Conservation (phyloP, 2,888 invertebrate species). For the Xestia sexstrigata region DNA sequence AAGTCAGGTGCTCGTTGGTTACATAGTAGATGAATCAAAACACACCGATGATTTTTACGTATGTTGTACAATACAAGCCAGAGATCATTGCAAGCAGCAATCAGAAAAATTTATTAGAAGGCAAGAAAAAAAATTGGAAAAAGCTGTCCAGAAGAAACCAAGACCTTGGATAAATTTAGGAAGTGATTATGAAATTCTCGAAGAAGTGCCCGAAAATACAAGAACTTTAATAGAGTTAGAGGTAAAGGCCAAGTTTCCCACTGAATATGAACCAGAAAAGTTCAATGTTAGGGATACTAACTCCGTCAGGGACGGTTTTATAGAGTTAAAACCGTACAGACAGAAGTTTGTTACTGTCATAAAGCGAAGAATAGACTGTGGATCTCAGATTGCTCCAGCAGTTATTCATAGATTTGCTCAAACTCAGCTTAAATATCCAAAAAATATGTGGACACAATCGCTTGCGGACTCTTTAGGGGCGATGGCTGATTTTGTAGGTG, state of each 20-base stretch:
- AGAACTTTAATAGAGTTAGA: constrained; percentile 92
- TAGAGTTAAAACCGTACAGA: constrained; percentile 91
- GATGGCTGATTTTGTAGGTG: constrained; percentile 75
- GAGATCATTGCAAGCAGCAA: constrained; percentile 89
- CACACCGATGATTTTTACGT: constrained; percentile 93
- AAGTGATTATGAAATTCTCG: constrained; percentile 92
- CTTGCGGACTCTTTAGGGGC: constrained; percentile 82
- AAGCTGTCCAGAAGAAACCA: constrained; percentile 90
- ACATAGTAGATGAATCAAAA: constrained; percentile 91
- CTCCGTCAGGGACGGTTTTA: constrained; percentile 92
- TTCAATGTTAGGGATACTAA: constrained; percentile 90
- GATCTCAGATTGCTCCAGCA: constrained; percentile 91
- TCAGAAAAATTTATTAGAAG: constrained; percentile 89
- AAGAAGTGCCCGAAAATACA: constrained; percentile 86
- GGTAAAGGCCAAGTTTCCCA: constrained; percentile 92
- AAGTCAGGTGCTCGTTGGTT: constrained; percentile 91
- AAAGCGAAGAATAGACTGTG: constrained; percentile 90
- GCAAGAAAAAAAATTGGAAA: constrained; percentile 90
- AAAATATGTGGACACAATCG: constrained; percentile 93
- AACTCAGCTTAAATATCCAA: constrained; percentile 93
- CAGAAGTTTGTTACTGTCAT: constrained; percentile 90
- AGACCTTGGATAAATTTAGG: constrained; percentile 91
- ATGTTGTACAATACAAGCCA: constrained; percentile 90
- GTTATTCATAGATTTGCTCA: constrained; percentile 90
- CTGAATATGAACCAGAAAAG: constrained; percentile 81